Evolutionary conservation across 2,888 invertebrate species (phyloP), one percentile per base, ranked within the genome.

Genomic region (Beris morrisii): DNA sequence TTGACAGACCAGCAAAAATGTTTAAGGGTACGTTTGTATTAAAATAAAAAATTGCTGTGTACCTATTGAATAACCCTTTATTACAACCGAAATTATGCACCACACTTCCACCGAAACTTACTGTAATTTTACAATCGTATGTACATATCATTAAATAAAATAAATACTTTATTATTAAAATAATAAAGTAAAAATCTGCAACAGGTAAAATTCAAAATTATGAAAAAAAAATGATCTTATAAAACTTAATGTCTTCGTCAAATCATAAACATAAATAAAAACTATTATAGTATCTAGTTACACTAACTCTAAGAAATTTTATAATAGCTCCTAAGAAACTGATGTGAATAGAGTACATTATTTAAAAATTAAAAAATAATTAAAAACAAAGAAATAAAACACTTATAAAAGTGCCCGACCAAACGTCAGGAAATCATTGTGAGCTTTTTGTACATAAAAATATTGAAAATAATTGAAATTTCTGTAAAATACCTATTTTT

Each of bases 391-490:
- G 15, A 56, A 56, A 22, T 7, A 38, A 38, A 56, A 56, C 13
- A 15, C 38, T 31, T 50, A 59, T 38, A 61, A 61, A 61, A 61
- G 61, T 61, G 61, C 61, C 61, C 61, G 61, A 61, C 61, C 50
- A 61, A 13, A 38, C 38, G 61, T 61, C 61, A 61, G 61, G 61
- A 61, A 61, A 52, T 15, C 38, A 50, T 50, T 61, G 61, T 61
- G 61, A 61, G 61, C 61, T 61, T 61, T 38, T 61, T 61, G 61
- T 61, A 61, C 28, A 32, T 61, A 61, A 32, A 4, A 22, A 22
- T 22, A 2, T 22, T 22, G n/a, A 11, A 48, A n/a, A 59, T 52
- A 61, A 50, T 22, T 38, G 1, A 38, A 7, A n/a, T 15, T 38
- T 13, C 32, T 52, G 32, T 50, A 44, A 59, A 59, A 59, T 44